A percentile compares a stretch with the other conserved stretches of the same genome.
Evolutionary conservation across 2,797 vertebrate genomes (phyloP).

Genomic region (Peromyscus attwateri): DNA sequence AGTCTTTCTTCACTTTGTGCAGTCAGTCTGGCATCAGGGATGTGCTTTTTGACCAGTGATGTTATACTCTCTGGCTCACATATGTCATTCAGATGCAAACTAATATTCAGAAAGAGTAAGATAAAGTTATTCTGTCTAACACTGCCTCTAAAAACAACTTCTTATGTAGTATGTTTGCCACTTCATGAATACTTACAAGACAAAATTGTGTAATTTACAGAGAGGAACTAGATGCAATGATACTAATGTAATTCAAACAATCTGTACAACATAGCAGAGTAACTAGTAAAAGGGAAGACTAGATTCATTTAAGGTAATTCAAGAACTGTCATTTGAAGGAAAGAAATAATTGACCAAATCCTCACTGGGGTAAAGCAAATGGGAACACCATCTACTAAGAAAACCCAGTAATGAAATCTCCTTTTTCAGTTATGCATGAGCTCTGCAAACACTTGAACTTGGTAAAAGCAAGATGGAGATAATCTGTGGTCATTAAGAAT

Average conservation of each 20-base stretch:
- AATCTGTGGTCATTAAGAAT: not conserved
- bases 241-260: not conserved
- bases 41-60: constrained; percentile 88
- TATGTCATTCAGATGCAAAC: constrained; percentile 90
- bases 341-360: not conserved
- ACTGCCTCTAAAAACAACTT: not conserved
- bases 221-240: not conserved
- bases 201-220: not conserved
- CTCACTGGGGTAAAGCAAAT: not conserved
- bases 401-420: constrained; percentile 15
- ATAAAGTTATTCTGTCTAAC: constrained; percentile 36
- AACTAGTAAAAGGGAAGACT: not conserved
- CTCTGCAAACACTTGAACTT: not conserved
- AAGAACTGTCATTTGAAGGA: not conserved
- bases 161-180: not conserved
- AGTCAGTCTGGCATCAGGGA: constrained; percentile 90
- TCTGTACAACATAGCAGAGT: not conserved
- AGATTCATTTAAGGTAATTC: not conserved
- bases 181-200: constrained; percentile 20
- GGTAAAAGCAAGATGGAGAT: not conserved
- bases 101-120: constrained; percentile 77
- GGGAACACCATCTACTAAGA: not conserved
- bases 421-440: not conserved
- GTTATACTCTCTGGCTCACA: constrained; percentile 88
- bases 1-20: constrained; percentile 91